Base-by-base conservation (phyloP, 2,888 invertebrate species). In the Parthenolecanium corni region DNA sequence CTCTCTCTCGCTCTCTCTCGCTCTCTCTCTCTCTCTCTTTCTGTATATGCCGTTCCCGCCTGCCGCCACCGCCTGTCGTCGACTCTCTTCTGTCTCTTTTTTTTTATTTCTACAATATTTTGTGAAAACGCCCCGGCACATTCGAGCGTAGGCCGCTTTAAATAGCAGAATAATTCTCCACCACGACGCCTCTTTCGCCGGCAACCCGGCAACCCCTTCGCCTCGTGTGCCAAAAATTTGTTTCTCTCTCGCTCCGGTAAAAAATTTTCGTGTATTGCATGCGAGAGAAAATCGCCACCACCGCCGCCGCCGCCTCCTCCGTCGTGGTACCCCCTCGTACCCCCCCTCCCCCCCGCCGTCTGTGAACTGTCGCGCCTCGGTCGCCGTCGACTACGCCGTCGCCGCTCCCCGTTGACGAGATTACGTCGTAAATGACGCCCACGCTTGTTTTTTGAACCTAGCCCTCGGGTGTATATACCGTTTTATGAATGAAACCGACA, bases 401-500 rank as follows among this genome's bases (percentile, higher is more conserved):
- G 57, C 47, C 61, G 61, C 24, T 61, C 49, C 61, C 46, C 18
- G 16, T n/a, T 49, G 61, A 51, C 51, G 49, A 49, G 49, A 49
- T 61, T 49, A 49, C 38, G 61, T 49, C 47, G 61, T 61, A 61
- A 61, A 61, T 61, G 61, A 61, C 61, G 61, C 61, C 61, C 51
- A 61, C 61, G 61, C 61, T 21, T 12, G 57, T 21, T 49, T 49
- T 49, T 47, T 20, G 23, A 58, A 58, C 57, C 24, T 36, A 61
- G 47, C 61, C 61, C 38, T 47, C n/a, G n/a, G n/a, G n/a, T n/a
- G n/a, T n/a, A n/a, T n/a, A n/a, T n/a, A n/a, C 23, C 61, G 47
- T 61, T 61, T 61, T 47, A 61, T 61, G 61, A 61, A 61, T 61
- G 61, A 61, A 61, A 61, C 61, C 38, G 61, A 61, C 51, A 61